Base-by-base conservation (phyloP, 2,797 vertebrate genomes). In the Liasis olivaceus region DNA sequence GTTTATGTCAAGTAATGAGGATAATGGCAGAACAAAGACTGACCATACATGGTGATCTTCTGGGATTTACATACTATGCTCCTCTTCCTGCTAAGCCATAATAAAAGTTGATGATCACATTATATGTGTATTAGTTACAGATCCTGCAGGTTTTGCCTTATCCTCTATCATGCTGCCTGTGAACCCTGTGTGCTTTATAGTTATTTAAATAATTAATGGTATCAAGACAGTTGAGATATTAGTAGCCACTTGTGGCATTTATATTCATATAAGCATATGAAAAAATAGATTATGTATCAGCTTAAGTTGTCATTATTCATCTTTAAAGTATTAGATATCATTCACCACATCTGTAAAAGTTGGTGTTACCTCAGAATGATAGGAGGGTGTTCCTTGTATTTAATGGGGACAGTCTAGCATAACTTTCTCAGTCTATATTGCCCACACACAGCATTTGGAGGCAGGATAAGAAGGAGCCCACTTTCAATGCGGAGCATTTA, bases 261-360 rank as follows among this genome's bases (percentile, higher is more conserved):
- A 59, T 28, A 62, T 36, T 81, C 47, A 51, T 56, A 81, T 64
- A 92, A 36, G 36, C 77, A 59, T 89, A 58, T 89, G 47, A 54
- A 92, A 69, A 92, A 85, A 20, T 36, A 89, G 63, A 62, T 89
- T 86, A 92, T n/a, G 54, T 8, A 51, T 72, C 62, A 85, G 20
- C 59, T 89, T 92, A 64, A 84, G n/a, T 84, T 89, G 42, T 92
- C 47, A 51, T 92, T 81, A 81, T 88, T 89, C 51, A 89, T 89
- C 59, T 24, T 89, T 89, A 85, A 89, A 89, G 11, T 89, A 42
- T 12, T 63, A 85, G 36, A 58, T 56, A 69, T 59, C 26, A 85
- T 14, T 85, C 11, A 12, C 26, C 77, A 36, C 5, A 4, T 8
- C 28, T 22, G 9, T 59, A 54, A 63, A 89, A 85, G 72, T 14